These are phyloP conservation scores for Diceros bicornis DNA, from an alignment of 2,797 vertebrate genomes.

Conservation along the genomic window DNA sequence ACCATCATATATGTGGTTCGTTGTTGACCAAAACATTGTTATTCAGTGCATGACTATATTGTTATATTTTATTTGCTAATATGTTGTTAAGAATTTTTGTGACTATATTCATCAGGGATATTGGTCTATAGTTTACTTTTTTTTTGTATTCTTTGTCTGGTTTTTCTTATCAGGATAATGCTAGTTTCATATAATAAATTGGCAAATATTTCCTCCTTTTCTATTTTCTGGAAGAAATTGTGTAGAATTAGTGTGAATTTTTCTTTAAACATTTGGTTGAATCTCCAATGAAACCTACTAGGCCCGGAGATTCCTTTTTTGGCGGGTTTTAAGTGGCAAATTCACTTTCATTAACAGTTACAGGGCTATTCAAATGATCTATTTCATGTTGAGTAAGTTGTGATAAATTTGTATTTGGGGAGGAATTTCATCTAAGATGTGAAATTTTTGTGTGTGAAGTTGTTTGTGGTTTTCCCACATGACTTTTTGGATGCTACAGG, in stretches of 20 bases:
- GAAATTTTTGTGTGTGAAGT: neutral
- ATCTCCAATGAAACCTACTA: neutral
- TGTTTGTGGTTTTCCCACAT: neutral
- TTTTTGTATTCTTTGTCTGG: neutral
- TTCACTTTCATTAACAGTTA: neutral
- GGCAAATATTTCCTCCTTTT: neutral
- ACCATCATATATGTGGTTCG: too few relatives aligned
- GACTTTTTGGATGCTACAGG: neutral
- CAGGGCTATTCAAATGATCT: neutral
- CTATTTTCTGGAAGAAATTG: neutral
- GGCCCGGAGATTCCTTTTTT: neutral
- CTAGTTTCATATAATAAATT: neutral
- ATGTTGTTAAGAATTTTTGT: neutral
- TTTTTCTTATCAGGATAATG: neutral
- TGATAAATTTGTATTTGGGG: neutral
- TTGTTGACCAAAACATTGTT: too few relatives aligned
- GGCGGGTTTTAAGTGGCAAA: neutral
- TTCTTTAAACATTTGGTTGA: conserved; percentile 24
- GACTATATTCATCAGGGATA: neutral
- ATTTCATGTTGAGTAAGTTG: neutral
- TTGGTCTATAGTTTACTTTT: neutral
- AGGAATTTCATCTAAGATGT: neutral
- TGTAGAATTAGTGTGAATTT: neutral
- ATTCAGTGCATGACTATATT: neutral
- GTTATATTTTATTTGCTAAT: conserved; percentile 5